Evolutionary conservation across 2,797 vertebrate species (phyloP), one percentile per base, ranked within the genome.

Genomic region (Danio jaintianensis): DNA sequence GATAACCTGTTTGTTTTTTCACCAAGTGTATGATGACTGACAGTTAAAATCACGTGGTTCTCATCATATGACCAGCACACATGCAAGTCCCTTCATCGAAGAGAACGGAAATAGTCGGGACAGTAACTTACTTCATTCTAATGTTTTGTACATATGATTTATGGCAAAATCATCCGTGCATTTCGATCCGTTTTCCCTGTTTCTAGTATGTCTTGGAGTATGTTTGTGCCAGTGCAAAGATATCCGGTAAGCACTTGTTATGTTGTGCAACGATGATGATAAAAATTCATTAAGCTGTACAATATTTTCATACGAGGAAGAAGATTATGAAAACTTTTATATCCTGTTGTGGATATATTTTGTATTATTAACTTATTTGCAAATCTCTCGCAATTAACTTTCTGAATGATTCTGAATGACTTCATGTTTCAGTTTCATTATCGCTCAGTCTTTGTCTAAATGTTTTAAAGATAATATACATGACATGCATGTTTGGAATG

Each of bases 201-300:
- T 87, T 64, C 74, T 93, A 63, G 8, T 91, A 83, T 85, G 81
- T 76, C 47, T 87, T 78, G 79, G 73, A 52, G 36, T 86, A n/a
- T 87, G 66, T 82, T 56, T 66, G 11, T 85, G 81, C 6, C 84
- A 81, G 6, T 45, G 85, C 82, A 13, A 6, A 50, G 79, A 58
- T 71, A n/a, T 67, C 68, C 82, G 93, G 93, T 94, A 88, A 92
- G 92, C 36, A 20, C 69, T 7, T n/a, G n/a, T 59, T 29, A 18
- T n/a, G 18, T 9, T 66, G 40, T 58, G 5, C 40, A 45, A 0
- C 10, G 29, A 15, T 15, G 22, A 52, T 16, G 29, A 47, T 36
- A 16, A 69, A 56, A 71, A 20, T 15, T 56, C 9, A 43, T 66
- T 6, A 66, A 66, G 16, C 38, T 56, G 62, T 45, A 7, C 45